Conservation (phyloP, 2,797 vertebrate genomes). For the Cuniculus paca region DNA sequence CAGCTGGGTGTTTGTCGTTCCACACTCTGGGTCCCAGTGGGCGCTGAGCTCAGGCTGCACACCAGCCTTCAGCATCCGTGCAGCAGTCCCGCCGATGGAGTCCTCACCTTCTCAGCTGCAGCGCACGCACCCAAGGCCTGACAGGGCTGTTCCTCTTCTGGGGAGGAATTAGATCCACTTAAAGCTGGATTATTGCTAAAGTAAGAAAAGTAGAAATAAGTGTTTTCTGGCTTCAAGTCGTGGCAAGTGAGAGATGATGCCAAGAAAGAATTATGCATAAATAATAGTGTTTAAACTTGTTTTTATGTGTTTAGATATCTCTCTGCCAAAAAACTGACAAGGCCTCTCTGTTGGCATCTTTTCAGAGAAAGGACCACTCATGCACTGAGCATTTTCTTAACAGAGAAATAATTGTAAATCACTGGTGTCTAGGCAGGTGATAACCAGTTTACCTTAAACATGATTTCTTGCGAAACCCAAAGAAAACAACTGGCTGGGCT, state of each 20-base stretch:
- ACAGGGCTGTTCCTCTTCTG: conserved; percentile 87
- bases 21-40: conserved; percentile 80
- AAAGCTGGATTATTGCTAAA: conserved; percentile 86
- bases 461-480: conserved; percentile 50
- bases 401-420: conserved; percentile 85
- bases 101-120: conserved; percentile 74
- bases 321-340: conserved; percentile 89
- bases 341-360: conserved; percentile 84
- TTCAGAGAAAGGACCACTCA: conserved; percentile 82
- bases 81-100: conserved; percentile 86
- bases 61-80: conserved; percentile 70
- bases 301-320: conserved; percentile 88
- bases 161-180: conserved; percentile 86
- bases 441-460: conserved; percentile 74
- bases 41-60: conserved; percentile 79
- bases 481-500: conserved; percentile 32
- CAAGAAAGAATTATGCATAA: conserved; percentile 90
- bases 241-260: conserved; percentile 86
- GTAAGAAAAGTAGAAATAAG: conserved; percentile 88
- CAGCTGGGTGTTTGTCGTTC: conserved; percentile 85
- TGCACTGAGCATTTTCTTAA: conserved; percentile 81
- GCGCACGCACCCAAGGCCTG: conserved; percentile 69
- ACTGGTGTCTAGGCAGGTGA: conserved; percentile 79
- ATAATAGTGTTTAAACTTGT: conserved; percentile 89
- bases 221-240: conserved; percentile 88